Evolutionary conservation across 2,797 vertebrate species (phyloP).

Genomic region (Calcarius lapponicus): DNA sequence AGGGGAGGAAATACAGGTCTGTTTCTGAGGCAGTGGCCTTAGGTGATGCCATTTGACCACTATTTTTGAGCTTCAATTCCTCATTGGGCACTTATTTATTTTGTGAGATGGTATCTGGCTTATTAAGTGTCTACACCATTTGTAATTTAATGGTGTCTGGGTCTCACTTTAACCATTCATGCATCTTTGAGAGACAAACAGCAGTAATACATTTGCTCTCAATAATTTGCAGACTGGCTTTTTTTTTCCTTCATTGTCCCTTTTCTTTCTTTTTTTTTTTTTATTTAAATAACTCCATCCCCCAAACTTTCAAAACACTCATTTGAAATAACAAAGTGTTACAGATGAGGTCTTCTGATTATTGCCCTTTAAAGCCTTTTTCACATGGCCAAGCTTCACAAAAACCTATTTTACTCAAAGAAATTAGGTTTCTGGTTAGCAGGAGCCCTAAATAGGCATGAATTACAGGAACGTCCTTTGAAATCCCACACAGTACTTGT

Average conservation of each 20-base stretch:
- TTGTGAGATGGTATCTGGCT: neutral
- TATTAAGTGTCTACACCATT: neutral
- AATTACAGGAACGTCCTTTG: slow-evolving; percentile 83
- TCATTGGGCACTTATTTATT: neutral
- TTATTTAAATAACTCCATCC: slow-evolving; percentile 30
- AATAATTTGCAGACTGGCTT: slow-evolving; percentile 49
- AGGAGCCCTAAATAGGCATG: slow-evolving; percentile 82
- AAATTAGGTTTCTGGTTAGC: slow-evolving; percentile 85
- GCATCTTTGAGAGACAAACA: neutral
- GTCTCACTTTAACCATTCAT: neutral
- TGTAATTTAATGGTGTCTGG: neutral
- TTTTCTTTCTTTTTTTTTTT: neutral
- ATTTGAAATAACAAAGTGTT: slow-evolving; percentile 78
- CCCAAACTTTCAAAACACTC: slow-evolving; percentile 55
- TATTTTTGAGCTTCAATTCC: neutral
- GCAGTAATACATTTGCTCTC: slow-evolving; percentile 13
- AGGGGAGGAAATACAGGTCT: neutral
- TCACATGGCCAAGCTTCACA: slow-evolving; percentile 76
- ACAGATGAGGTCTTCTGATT: slow-evolving; percentile 73
- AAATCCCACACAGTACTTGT: slow-evolving; percentile 76
- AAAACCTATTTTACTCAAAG: slow-evolving; percentile 81
- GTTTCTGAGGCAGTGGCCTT: neutral
- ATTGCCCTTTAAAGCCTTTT: slow-evolving; percentile 79
- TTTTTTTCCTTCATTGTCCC: neutral
- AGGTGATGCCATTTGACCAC: neutral